Percentiles rank a stretch among this genome's conserved stretches.
phyloP scores from a whole-genome alignment of 1,140 invertebrate species.

The Aphelenchoides avenae region DNA sequence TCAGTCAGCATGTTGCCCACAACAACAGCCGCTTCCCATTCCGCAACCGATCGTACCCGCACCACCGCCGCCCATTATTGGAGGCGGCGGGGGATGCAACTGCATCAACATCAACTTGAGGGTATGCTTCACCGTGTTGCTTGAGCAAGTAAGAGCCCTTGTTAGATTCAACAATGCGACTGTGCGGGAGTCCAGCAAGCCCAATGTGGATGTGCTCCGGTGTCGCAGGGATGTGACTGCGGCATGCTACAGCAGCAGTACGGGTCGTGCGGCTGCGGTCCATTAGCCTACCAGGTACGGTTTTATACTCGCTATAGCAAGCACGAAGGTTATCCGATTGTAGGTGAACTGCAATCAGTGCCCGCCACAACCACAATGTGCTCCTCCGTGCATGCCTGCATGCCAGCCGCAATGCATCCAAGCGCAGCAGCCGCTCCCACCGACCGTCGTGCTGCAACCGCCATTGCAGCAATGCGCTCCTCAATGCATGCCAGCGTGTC shows the following conservation, averaged over 20 bases:
- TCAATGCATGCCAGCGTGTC: slow-evolving; percentile 6
- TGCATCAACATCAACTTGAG: slow-evolving; percentile 1
- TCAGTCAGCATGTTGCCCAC: slow-evolving; percentile 7
- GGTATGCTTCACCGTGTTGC: not conserved
- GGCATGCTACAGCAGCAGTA: slow-evolving; percentile 9
- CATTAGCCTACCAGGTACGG: slow-evolving; percentile 10
- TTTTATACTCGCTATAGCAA: not conserved
- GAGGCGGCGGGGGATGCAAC: not conserved
- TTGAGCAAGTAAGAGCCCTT: not conserved
- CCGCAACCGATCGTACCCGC: not conserved
- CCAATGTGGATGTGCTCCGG: slow-evolving; percentile 9
- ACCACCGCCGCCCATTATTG: not conserved
- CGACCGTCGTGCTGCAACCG: not conserved
- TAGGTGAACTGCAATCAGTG: no score
- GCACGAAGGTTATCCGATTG: no score
- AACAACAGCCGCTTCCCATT: not conserved
- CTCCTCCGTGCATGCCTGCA: slow-evolving; percentile 6
- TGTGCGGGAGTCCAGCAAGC: slow-evolving; percentile 12
- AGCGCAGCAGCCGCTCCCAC: not conserved
- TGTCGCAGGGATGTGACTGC: slow-evolving; percentile 5
- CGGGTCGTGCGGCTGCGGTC: slow-evolving; percentile 6
- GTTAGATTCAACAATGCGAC: slow-evolving; percentile 15
- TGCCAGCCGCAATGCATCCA: slow-evolving; percentile 9
- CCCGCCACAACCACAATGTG: slow-evolving; percentile 6
- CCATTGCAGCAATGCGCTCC: slow-evolving; percentile 1